Percentiles rank a stretch among this genome's conserved stretches.
phyloP scores from a whole-genome alignment of 2,888 invertebrate genomes.

The Taphrorychus bicolor region DNA sequence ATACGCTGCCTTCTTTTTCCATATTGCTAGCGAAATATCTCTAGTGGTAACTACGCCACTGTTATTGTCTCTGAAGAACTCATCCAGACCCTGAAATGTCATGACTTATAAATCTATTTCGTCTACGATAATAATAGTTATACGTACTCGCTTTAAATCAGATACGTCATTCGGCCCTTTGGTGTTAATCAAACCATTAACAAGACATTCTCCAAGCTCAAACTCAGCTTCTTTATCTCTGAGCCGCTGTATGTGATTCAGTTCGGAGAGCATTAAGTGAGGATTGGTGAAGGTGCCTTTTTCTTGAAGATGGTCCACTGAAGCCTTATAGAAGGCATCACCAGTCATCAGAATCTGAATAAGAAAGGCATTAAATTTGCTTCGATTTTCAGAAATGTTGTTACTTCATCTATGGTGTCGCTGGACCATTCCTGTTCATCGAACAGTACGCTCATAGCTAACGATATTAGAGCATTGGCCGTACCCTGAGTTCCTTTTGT shows the following conservation, averaged over 20 bases:
- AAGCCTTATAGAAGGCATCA: constrained; percentile 58
- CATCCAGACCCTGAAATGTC: constrained; percentile 40
- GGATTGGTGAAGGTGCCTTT: constrained; percentile 49
- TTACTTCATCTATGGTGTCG: constrained; percentile 58
- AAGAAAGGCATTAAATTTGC: not conserved
- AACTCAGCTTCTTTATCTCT: constrained; percentile 52
- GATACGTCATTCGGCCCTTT: too few relatives aligned
- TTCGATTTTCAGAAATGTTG: not conserved
- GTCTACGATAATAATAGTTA: too few relatives aligned
- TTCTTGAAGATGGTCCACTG: constrained; percentile 48
- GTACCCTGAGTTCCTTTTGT: constrained; percentile 60
- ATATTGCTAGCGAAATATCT: constrained; percentile 65
- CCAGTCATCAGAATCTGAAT: constrained; percentile 56
- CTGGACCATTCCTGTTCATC: constrained; percentile 54
- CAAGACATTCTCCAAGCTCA: constrained; percentile 53
- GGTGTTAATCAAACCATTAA: constrained; percentile 52
- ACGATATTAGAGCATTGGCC: constrained; percentile 57
- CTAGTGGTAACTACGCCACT: constrained; percentile 66
- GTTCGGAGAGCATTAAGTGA: constrained; percentile 53
- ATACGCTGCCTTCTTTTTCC: constrained; percentile 61
- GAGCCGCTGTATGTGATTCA: constrained; percentile 55
- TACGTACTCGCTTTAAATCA: too few relatives aligned
- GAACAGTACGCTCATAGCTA: constrained; percentile 54
- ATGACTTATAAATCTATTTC: too few relatives aligned
- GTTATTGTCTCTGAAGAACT: constrained; percentile 55